These are phyloP conservation scores for Mesorhabditis spiculigera DNA, from an alignment of 2,888 invertebrate genomes.

Conservation along the genomic window DNA sequence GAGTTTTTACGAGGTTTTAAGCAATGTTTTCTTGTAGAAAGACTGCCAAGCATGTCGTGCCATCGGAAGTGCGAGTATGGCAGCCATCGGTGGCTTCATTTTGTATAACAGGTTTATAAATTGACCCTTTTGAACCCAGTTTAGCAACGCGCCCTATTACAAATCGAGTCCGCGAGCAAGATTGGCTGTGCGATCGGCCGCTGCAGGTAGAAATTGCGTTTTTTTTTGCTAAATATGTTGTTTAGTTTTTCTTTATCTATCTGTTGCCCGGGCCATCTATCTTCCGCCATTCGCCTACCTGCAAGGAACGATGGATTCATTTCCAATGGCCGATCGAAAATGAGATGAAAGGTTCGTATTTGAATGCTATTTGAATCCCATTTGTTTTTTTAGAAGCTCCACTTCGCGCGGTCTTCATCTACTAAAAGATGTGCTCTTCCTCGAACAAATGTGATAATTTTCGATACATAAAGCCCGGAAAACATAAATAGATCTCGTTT, in stretches of 20 bases:
- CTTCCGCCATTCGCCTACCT: not conserved
- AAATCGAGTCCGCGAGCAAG: not conserved
- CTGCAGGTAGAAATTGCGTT: not conserved
- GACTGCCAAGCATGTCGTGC: slow-evolving; percentile 24
- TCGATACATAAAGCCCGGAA: too few species aligned
- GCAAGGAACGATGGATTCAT: not conserved
- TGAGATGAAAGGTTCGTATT: too few species aligned
- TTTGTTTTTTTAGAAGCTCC: too few species aligned
- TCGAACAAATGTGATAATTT: too few species aligned
- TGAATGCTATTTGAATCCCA: too few species aligned
- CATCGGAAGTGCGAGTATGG: slow-evolving; percentile 21
- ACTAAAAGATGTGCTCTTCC: too few species aligned
- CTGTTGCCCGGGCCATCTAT: not conserved
- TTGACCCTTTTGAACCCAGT: not conserved
- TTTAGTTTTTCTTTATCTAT: not conserved
- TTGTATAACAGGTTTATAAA: not conserved
- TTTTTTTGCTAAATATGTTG: not conserved
- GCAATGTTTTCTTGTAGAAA: not conserved
- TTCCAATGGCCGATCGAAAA: not conserved
- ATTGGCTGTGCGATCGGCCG: not conserved
- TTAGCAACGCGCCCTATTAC: not conserved
- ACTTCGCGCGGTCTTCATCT: too few species aligned
- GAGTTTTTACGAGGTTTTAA: not conserved
- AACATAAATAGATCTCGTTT: too few species aligned
- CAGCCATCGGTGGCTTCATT: slow-evolving; percentile 2